Conservation (phyloP, 92 coral and sea anemone species). For the Actinernus sp. region DNA sequence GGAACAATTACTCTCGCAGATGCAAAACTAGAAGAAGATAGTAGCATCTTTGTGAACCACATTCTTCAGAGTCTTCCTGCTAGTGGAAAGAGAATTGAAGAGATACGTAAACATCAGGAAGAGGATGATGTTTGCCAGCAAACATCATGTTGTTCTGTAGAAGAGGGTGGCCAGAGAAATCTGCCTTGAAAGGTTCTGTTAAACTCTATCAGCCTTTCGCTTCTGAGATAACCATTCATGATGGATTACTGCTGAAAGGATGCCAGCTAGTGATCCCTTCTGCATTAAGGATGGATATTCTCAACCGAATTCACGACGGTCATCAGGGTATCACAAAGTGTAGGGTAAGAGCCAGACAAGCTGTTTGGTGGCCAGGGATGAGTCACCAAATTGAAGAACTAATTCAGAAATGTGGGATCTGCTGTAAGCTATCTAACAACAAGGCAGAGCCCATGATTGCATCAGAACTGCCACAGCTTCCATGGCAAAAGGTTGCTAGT, state of each 20-base stretch:
- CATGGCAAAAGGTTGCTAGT: conserved; percentile 34
- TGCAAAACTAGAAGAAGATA: conserved; percentile 29
- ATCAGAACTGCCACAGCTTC: conserved; percentile 17
- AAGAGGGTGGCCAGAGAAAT: conserved; percentile 55
- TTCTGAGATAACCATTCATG: conserved; percentile 47
- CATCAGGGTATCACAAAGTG: conserved; percentile 45
- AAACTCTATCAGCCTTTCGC: conserved; percentile 44
- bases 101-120: conserved; percentile 29
- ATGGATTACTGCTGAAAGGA: conserved; percentile 61
- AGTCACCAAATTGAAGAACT: conserved; percentile 15
- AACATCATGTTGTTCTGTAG: conserved; percentile 22
- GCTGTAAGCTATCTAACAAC: conserved; percentile 2
- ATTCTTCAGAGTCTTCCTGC: conserved; percentile 45
- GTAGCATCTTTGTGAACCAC: conserved; percentile 16
- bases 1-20: too few species aligned
- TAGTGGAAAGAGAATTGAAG: conserved; percentile 28
- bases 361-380: conserved; percentile 46
- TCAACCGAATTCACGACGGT: conserved; percentile 28
- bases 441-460: conserved; percentile 37
- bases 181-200: conserved; percentile 21
- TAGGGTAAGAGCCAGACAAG: conserved; percentile 8
- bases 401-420: conserved; percentile 22
- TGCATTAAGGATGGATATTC: conserved; percentile 13
- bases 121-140: conserved; percentile 31
- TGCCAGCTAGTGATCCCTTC: conserved; percentile 44